Percentiles rank a stretch among this genome's conserved stretches.
These are phyloP conservation scores for Trachelus tabidus DNA, from an alignment of 2,888 invertebrate genomes.

Conservation along the genomic window DNA sequence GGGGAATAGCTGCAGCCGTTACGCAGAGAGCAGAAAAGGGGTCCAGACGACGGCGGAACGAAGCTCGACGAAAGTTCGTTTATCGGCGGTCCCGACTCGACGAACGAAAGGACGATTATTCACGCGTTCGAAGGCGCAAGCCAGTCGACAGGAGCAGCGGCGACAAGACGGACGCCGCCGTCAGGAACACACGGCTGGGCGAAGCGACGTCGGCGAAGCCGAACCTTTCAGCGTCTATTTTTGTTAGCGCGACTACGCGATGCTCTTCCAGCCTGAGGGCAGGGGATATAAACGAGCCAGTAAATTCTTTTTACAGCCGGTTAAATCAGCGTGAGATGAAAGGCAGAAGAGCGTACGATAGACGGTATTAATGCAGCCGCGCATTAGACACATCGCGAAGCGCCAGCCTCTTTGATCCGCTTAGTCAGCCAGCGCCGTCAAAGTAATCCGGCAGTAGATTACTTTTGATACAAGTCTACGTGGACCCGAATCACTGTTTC, in stretches of 20 bases:
- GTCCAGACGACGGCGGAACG: neutral
- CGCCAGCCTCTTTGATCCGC: constrained; percentile 50
- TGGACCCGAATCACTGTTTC: neutral
- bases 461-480: constrained; percentile 36
- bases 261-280: constrained; percentile 3
- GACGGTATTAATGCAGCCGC: constrained; percentile 42
- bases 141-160: neutral
- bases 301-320: constrained; percentile 56
- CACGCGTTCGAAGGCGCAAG: neutral
- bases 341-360: constrained; percentile 39
- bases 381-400: constrained; percentile 40
- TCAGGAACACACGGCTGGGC: neutral
- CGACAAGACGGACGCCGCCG: constrained; percentile 2
- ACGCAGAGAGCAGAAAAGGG: neutral
- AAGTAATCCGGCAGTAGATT: constrained; percentile 55
- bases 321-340: constrained; percentile 60
- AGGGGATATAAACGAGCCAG: constrained; percentile 38
- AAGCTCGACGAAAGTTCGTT: constrained; percentile 15
- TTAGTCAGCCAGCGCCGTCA: constrained; percentile 44
- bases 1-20: neutral
- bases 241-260: constrained; percentile 34
- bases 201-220: constrained; percentile 20
- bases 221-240: constrained; percentile 50
- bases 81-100: constrained; percentile 15
- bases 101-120: constrained; percentile 1